Percentiles rank a stretch among this genome's conserved stretches.
Conservation (phyloP, 2,797 vertebrate species). For the Delichon dasypus region DNA sequence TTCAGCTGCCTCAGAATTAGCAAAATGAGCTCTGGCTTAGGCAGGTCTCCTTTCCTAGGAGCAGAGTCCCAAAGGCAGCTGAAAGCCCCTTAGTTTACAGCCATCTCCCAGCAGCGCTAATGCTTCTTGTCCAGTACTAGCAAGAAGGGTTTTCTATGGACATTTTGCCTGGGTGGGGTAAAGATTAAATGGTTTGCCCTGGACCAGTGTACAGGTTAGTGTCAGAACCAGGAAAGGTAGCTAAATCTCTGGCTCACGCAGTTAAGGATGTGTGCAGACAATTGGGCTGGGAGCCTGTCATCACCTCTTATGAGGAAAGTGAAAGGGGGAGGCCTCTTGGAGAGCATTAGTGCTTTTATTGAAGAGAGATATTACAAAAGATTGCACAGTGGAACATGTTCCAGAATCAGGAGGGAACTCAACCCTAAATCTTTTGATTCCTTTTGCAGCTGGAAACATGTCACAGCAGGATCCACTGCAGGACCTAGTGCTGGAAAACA, state of each 20-base stretch:
- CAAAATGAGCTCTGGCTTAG: neutral
- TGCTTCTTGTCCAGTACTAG: neutral
- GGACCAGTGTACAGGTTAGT: neutral
- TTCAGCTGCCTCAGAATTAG: neutral
- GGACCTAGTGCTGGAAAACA: constrained; percentile 56
- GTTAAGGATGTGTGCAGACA: constrained; percentile 59
- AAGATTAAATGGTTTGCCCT: neutral
- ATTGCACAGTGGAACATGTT: constrained; percentile 66
- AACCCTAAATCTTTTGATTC: constrained; percentile 67
- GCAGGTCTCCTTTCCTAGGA: neutral
- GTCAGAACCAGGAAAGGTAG: constrained; percentile 28
- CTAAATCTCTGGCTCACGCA: neutral
- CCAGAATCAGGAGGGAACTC: constrained; percentile 63
- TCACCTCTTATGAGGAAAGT: constrained; percentile 60
- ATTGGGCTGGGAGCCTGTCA: constrained; percentile 56
- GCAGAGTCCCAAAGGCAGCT: neutral
- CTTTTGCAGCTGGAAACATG: constrained; percentile 72
- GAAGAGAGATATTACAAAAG: constrained; percentile 63
- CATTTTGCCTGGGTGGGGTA: neutral
- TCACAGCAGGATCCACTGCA: constrained; percentile 63
- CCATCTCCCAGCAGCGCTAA: neutral
- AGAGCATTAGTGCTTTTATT: constrained; percentile 59
- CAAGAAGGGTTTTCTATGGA: neutral
- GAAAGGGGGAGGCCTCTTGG: constrained; percentile 57
- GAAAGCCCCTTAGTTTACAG: neutral